Conservation (phyloP, 30 jellyfish, hydroid and myxozoan genomes). For the Hydra vulgaris region DNA sequence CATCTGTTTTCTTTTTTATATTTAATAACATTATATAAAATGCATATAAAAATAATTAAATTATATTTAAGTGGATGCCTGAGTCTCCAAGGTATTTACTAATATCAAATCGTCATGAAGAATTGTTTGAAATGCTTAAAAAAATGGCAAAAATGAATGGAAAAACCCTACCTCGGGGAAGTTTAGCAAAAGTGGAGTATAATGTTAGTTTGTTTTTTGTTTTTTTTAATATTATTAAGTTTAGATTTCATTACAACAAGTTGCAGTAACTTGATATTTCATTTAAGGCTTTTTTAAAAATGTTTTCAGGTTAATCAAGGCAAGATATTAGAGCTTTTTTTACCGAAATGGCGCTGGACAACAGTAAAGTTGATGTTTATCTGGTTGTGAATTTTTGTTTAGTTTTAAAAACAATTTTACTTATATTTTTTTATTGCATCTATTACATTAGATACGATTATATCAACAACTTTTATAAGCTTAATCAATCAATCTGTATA, state of each 20-base stretch:
- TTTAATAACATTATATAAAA: too few species aligned
- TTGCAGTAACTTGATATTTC: too few species aligned
- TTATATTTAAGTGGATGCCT: conserved; percentile 70
- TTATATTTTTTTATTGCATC: too few species aligned
- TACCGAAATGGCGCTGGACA: conserved; percentile 55
- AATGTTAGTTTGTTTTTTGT: conserved; percentile 23
- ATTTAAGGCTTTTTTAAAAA: too few species aligned
- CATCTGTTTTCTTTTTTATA: neutral
- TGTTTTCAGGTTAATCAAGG: conserved; percentile 49
- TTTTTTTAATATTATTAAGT: neutral
- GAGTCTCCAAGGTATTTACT: conserved; percentile 84
- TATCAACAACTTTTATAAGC: too few species aligned
- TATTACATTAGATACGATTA: too few species aligned
- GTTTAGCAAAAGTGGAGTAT: conserved; percentile 27
- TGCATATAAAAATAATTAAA: neutral
- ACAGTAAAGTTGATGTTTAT: conserved; percentile 47
- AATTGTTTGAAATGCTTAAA: conserved; percentile 41
- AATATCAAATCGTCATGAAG: conserved; percentile 37
- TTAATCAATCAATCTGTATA: too few species aligned
- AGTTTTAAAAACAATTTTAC: too few species aligned
- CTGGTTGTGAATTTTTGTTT: conserved; percentile 65
- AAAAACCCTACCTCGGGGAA: conserved; percentile 53
- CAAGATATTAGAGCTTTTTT: conserved; percentile 39
- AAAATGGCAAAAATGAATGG: conserved; percentile 48
- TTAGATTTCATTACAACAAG: too few species aligned